Conservation (phyloP, 2,888 invertebrate genomes). For the Parnassius orleans region DNA sequence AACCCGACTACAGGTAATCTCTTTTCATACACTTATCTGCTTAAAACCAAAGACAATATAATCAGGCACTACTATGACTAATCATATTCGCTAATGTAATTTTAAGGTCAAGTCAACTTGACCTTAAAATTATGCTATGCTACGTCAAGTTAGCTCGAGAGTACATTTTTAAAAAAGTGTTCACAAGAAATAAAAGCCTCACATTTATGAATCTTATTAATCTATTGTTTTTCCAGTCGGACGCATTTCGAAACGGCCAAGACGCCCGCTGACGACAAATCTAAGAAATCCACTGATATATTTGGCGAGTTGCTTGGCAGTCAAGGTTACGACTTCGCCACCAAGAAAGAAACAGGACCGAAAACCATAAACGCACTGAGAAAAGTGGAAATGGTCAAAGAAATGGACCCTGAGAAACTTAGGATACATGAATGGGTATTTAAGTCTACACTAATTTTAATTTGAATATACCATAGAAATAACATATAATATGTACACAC, state of each 20-base stretch:
- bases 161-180: too few relatives aligned
- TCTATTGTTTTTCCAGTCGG: slow-evolving; percentile 74
- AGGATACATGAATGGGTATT: slow-evolving; percentile 90
- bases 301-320: slow-evolving; percentile 95
- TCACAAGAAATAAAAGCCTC: too few relatives aligned
- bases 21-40: too few relatives aligned
- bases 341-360: slow-evolving; percentile 88
- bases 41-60: too few relatives aligned
- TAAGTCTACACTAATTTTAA: too few relatives aligned
- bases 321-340: slow-evolving; percentile 91
- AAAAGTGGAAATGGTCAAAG: slow-evolving; percentile 90
- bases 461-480: too few relatives aligned
- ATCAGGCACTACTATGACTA: too few relatives aligned
- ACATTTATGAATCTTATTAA: neutral
- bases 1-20: slow-evolving; percentile 69
- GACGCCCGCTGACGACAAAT: slow-evolving; percentile 63
- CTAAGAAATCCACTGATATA: slow-evolving; percentile 83
- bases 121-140: too few relatives aligned
- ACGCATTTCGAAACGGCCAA: slow-evolving; percentile 85
- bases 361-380: slow-evolving; percentile 96
- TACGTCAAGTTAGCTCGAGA: too few relatives aligned
- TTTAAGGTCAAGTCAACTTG: too few relatives aligned
- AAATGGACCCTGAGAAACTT: slow-evolving; percentile 95
- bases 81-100: too few relatives aligned
- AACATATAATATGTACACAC: too few relatives aligned